Evolutionary conservation across 2,113 vertebrate genomes (phyloP).

Genomic region (Oxyruncus cristatus): DNA sequence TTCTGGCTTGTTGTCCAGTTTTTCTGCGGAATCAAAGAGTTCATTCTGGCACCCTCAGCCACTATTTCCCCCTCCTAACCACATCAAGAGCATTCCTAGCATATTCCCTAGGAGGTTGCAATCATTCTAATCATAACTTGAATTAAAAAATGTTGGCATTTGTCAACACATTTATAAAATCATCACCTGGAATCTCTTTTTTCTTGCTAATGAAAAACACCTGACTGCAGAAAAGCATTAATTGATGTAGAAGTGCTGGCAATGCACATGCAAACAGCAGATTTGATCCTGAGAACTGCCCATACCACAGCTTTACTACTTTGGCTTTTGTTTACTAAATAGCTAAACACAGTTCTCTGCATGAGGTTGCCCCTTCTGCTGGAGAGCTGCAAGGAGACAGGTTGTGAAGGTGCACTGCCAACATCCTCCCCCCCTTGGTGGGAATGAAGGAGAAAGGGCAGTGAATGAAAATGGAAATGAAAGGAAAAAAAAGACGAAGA

Average conservation of each 20-base stretch:
- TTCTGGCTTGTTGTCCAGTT: constrained; percentile 32
- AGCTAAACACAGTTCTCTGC: background rate
- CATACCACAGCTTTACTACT: background rate
- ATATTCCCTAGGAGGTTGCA: constrained; percentile 66
- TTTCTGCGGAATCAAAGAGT: constrained; percentile 52
- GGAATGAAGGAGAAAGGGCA: background rate
- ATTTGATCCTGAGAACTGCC: background rate
- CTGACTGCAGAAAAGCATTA: constrained; percentile 58
- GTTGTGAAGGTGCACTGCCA: background rate
- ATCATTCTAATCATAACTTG: constrained; percentile 66
- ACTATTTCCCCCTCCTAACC: background rate
- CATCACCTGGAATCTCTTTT: constrained; percentile 71
- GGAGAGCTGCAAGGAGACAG: background rate
- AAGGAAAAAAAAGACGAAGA: background rate
- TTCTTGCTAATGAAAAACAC: constrained; percentile 68
- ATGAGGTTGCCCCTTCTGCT: background rate
- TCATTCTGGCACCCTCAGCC: constrained; percentile 32
- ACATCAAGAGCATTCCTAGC: constrained; percentile 73
- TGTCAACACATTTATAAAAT: constrained; percentile 68
- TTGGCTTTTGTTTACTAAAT: background rate
- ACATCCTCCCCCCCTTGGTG: background rate
- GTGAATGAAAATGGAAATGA: background rate
- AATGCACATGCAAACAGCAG: background rate
- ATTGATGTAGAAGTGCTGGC: constrained; percentile 42
- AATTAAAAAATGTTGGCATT: constrained; percentile 70